Evolutionary conservation across 2,888 invertebrate genomes (phyloP).

Genomic region (Drepana falcataria): DNA sequence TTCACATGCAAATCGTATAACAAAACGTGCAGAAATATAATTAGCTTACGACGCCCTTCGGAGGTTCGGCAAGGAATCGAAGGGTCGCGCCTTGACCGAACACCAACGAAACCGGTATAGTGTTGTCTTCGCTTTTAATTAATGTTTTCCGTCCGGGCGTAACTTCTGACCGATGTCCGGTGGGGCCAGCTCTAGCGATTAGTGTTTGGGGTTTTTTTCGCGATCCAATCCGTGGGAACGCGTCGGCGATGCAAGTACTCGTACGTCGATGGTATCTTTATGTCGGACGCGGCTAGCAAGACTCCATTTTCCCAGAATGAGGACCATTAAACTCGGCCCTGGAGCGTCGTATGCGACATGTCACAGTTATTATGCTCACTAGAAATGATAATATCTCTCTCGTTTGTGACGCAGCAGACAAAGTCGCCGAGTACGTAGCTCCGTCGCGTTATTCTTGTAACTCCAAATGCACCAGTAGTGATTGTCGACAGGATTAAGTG

Average conservation of each 20-base stretch:
- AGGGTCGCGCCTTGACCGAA: slow-evolving; percentile 58
- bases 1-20: slow-evolving; percentile 70
- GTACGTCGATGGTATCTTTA: slow-evolving; percentile 64
- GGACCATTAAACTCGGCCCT: slow-evolving; percentile 66
- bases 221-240: slow-evolving; percentile 65
- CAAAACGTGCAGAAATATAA: slow-evolving; percentile 78
- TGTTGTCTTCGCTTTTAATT: slow-evolving; percentile 66
- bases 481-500: slow-evolving; percentile 58
- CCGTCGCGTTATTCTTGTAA: slow-evolving; percentile 50
- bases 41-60: slow-evolving; percentile 61
- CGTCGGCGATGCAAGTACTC: slow-evolving; percentile 24
- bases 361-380: slow-evolving; percentile 76
- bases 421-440: slow-evolving; percentile 33
- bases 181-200: slow-evolving; percentile 29
- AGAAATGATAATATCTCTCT: slow-evolving; percentile 70
- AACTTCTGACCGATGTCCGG: slow-evolving; percentile 68
- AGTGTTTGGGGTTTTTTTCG: slow-evolving; percentile 47
- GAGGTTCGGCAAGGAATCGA: slow-evolving; percentile 30
- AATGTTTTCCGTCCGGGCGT: slow-evolving; percentile 61
- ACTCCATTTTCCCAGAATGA: slow-evolving; percentile 68
- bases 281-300: slow-evolving; percentile 53
- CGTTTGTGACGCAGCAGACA: slow-evolving; percentile 59
- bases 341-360: slow-evolving; percentile 69
- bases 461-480: slow-evolving; percentile 38
- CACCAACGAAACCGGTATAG: slow-evolving; percentile 52